Conservation (phyloP, 2,888 invertebrate genomes). For the Epiperipatus broadwayi region DNA sequence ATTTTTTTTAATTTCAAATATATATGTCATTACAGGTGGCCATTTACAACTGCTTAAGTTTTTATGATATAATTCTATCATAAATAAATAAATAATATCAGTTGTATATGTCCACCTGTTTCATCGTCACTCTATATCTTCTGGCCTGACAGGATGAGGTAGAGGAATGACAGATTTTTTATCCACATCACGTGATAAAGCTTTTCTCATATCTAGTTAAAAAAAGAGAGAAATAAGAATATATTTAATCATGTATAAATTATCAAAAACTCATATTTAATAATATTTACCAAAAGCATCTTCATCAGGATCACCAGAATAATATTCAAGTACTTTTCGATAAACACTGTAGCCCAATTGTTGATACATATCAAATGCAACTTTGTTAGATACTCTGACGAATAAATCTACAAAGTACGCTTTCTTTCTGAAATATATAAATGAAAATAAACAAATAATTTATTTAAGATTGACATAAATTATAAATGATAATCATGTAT, state of each 20-base stretch:
- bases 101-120: too few species aligned
- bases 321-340: constrained; percentile 87
- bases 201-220: constrained; percentile 86
- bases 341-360: constrained; percentile 90
- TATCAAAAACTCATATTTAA: constrained; percentile 1
- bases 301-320: constrained; percentile 93
- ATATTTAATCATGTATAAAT: constrained; percentile 11
- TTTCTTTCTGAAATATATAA: constrained; percentile 50
- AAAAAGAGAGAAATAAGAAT: constrained; percentile 16
- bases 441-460: background rate
- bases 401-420: constrained; percentile 96
- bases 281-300: constrained; percentile 71
- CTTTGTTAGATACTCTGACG: constrained; percentile 88
- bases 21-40: too few species aligned
- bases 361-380: constrained; percentile 93
- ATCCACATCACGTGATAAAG: constrained; percentile 70
- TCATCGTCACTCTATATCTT: constrained; percentile 93
- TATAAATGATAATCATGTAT: constrained; percentile 7
- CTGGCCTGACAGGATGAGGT: constrained; percentile 78
- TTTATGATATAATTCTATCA: too few species aligned
- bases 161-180: constrained; percentile 83
- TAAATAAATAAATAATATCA: too few species aligned
- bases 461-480: too few species aligned
- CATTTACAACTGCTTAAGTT: too few species aligned
- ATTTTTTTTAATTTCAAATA: too few species aligned